phyloP scores from a whole-genome alignment of 30 jellyfish, hydroid and myxozoan species.

The Hydractinia echinata region DNA sequence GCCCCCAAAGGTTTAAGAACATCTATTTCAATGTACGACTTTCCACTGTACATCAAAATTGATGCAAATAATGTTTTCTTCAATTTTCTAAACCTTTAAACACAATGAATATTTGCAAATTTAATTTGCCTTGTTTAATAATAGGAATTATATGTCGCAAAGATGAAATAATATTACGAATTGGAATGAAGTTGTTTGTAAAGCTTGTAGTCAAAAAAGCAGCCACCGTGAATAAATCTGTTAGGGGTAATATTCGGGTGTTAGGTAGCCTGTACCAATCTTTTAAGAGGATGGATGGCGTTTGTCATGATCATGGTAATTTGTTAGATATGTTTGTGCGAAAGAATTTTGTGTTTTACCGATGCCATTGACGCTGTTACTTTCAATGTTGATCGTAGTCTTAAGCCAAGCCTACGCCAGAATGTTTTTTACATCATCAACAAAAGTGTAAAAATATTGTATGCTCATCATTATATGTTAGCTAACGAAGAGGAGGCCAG shows the following conservation, averaged over 20 bases:
- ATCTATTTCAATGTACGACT: too few species aligned
- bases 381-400: background rate
- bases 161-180: background rate
- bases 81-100: too few species aligned
- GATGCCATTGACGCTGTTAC: constrained; percentile 2
- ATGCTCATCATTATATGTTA: background rate
- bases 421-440: background rate
- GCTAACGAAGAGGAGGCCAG: background rate
- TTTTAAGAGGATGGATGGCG: constrained; percentile 5
- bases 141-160: background rate
- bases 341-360: background rate
- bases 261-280: constrained; percentile 12
- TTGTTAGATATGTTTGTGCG: constrained; percentile 6
- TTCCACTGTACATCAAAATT: too few species aligned
- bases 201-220: background rate
- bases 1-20: too few species aligned
- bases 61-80: too few species aligned
- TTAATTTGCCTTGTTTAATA: background rate
- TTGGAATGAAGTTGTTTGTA: background rate
- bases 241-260: background rate
- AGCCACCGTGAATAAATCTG: constrained; percentile 6
- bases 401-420: background rate
- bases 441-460: background rate
- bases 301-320: background rate
- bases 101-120: too few species aligned